A percentile compares a stretch with the other conserved stretches of the same genome.
These are phyloP conservation scores for Ormyrus thymus DNA, from an alignment of 2,888 invertebrate genomes.

Conservation along the genomic window DNA sequence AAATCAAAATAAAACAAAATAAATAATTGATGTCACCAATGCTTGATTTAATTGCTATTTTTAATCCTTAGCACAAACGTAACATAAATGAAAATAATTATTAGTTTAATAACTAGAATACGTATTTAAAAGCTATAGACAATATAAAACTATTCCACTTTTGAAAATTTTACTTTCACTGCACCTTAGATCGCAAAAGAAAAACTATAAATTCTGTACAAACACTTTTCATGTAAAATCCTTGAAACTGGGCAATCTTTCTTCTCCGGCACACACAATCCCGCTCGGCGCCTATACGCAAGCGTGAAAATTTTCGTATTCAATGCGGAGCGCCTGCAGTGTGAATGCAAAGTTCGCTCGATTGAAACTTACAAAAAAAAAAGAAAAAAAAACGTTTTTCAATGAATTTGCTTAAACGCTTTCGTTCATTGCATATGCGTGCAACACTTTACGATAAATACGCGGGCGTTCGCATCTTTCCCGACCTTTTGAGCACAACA, in stretches of 20 bases:
- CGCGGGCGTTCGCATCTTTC: slow-evolving; percentile 26
- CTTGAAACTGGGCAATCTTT: slow-evolving; percentile 21
- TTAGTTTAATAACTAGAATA: too few relatives aligned
- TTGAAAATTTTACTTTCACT: too few relatives aligned
- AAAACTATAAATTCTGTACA: too few relatives aligned
- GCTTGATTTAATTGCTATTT: too few relatives aligned
- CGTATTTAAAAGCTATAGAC: too few relatives aligned
- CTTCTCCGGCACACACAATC: background rate
- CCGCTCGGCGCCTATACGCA: background rate
- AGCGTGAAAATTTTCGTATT: slow-evolving; percentile 46
- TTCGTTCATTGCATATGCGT: slow-evolving; percentile 4
- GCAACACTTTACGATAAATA: slow-evolving; percentile 39
- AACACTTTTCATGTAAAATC: slow-evolving; percentile 18
- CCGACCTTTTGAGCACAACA: background rate
- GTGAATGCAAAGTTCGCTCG: slow-evolving; percentile 43
- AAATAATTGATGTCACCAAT: too few relatives aligned
- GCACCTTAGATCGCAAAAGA: too few relatives aligned
- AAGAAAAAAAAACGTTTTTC: slow-evolving; percentile 8
- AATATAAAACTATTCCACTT: too few relatives aligned
- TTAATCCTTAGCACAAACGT: too few relatives aligned
- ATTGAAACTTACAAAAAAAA: slow-evolving; percentile 46
- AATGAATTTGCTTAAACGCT: slow-evolving; percentile 38
- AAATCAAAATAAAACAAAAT: too few relatives aligned
- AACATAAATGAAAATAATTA: too few relatives aligned
- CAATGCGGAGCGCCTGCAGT: slow-evolving; percentile 20